phyloP scores from a whole-genome alignment of 1,140 invertebrate species.

The Drosophila carrolli region DNA sequence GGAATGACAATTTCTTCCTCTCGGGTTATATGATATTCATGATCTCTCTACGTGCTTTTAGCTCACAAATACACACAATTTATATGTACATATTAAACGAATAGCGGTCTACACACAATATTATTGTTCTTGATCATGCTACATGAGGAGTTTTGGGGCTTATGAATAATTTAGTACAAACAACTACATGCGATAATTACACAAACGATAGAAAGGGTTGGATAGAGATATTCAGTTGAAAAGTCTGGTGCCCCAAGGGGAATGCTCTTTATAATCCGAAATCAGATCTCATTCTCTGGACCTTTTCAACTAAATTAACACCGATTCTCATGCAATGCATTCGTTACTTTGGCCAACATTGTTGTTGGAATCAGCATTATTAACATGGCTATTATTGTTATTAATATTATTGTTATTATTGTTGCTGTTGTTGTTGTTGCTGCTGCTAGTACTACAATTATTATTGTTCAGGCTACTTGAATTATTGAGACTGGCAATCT shows the following conservation, averaged over 20 bases:
- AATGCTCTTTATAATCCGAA: conserved; percentile 3
- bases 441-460: conserved; percentile 33
- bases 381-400: conserved; percentile 36
- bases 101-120: conserved; percentile 29
- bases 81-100: conserved; percentile 33
- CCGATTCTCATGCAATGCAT: conserved; percentile 79
- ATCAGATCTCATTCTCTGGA: conserved; percentile 13
- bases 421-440: conserved; percentile 43
- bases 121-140: conserved; percentile 37
- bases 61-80: conserved; percentile 41
- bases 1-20: conserved; percentile 31
- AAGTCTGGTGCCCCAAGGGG: conserved; percentile 28
- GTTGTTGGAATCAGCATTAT: conserved; percentile 73
- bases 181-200: conserved; percentile 62
- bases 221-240: conserved; percentile 36
- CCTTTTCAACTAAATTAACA: conserved; percentile 68
- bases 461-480: conserved; percentile 46
- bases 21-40: conserved; percentile 17
- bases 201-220: not conserved
- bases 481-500: conserved; percentile 71
- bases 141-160: conserved; percentile 16
- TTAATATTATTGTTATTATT: conserved; percentile 33
- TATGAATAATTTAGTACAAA: conserved; percentile 56
- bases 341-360: conserved; percentile 76
- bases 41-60: conserved; percentile 45